Base-by-base conservation (phyloP, 2,888 invertebrate genomes). In the Coecobrya sp. region DNA sequence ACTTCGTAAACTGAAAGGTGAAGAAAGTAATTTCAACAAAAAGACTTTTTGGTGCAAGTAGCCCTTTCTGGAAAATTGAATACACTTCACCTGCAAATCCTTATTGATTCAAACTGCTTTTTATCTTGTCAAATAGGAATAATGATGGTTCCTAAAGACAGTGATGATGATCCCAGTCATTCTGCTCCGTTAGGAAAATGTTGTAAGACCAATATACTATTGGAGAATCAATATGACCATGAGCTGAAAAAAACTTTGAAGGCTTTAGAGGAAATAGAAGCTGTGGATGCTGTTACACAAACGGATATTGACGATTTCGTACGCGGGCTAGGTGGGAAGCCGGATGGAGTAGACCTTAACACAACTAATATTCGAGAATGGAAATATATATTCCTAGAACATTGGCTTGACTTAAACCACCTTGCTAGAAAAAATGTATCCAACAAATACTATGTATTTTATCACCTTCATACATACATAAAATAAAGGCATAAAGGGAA, bases 281-380 rank as follows among this genome's bases (percentile, higher is more conserved):
- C 36, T 52, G 87, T 45, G 5, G 22, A 68, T 13, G 59, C 87
- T 27, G 87, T 91, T 19, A 87, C 91, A n/a, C 81, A 82, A 62
- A 22, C 42, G 30, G 91, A 91, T 84, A 73, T 91, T 27, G 73
- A 91, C 70, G 82, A 82, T 4, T 91, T 55, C 16, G 19, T 73
- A 11, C 91, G 86, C 16, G 91, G 87, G 19, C 91, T 87, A 19
- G 86, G 91, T 19, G 81, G 90, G 27, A 90, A 91, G 36, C 91
- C 91, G 70, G 91, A 91, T 25, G 91, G 91, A 4, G 27, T 70
- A 25, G 91, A 91, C 22, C 84, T 91, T 36, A 22, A 73, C 55
- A 45, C n/a, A 62, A 87, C 87, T n/a, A 86, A 45, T 90, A 84
- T 79, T 73, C 87, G 62, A 52, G 91, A 91, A 36, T 91, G 91